phyloP scores from a whole-genome alignment of 2,797 vertebrate genomes.

The Mus spretus region DNA sequence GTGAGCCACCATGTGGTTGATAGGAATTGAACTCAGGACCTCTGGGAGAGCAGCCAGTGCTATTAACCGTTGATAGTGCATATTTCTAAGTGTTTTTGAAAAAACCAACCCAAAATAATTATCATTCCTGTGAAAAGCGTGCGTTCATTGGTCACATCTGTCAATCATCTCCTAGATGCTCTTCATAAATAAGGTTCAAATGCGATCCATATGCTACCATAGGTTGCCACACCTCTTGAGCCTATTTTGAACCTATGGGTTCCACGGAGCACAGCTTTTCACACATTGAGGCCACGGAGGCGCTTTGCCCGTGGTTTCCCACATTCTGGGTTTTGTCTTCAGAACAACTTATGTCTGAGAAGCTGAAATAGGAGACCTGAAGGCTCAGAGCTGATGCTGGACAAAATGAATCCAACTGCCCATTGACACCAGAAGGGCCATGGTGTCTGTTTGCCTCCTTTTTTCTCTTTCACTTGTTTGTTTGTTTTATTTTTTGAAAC shows the following conservation, averaged over 20 bases:
- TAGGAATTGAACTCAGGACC: background rate
- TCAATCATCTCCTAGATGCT: background rate
- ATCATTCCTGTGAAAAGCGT: background rate
- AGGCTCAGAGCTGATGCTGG: constrained; percentile 39
- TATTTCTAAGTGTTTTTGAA: constrained; percentile 31
- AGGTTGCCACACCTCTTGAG: background rate
- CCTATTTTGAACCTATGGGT: background rate
- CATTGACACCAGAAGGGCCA: background rate
- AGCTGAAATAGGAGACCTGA: background rate
- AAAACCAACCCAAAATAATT: background rate
- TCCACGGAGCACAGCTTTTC: background rate
- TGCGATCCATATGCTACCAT: background rate
- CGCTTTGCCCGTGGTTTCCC: constrained; percentile 18
- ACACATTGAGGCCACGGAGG: background rate
- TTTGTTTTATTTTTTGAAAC: background rate
- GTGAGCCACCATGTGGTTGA: background rate
- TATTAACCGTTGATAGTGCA: background rate
- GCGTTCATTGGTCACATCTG: background rate
- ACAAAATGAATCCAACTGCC: background rate
- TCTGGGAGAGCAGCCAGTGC: background rate
- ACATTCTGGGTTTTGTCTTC: constrained; percentile 25
- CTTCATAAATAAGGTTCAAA: background rate
- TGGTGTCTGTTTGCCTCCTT: background rate
- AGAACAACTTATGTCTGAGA: constrained; percentile 43
- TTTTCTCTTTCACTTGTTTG: background rate